These are phyloP conservation scores for Lucilia cuprina DNA, from an alignment of 1,140 invertebrate genomes.

Conservation along the genomic window DNA sequence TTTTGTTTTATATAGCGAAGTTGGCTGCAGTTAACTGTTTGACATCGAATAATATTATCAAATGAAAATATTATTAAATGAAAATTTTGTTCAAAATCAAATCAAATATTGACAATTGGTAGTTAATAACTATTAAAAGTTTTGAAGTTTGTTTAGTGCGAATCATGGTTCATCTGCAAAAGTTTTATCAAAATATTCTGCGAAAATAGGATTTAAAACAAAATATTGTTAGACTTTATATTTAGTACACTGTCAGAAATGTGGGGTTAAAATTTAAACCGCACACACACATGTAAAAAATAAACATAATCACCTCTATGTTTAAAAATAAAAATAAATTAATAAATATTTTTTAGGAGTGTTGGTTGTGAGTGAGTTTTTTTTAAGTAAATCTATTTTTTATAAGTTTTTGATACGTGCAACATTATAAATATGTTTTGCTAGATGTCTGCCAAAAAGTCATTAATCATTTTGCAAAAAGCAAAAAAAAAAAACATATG, in stretches of 20 bases:
- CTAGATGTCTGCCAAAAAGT: neutral
- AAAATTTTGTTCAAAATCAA: no score
- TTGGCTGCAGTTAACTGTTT: no score
- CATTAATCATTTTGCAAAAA: constrained; percentile 24
- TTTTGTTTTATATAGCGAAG: no score
- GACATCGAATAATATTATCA: no score
- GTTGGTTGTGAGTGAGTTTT: neutral
- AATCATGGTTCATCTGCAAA: no score
- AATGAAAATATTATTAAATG: no score
- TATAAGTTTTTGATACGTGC: neutral
- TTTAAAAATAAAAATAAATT: neutral
- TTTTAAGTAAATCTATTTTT: constrained; percentile 3
- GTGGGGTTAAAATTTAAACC: neutral
- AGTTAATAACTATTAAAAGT: no score
- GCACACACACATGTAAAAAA: neutral
- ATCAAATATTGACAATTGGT: no score
- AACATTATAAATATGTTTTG: neutral
- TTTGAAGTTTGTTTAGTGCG: no score
- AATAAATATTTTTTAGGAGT: constrained; percentile 1
- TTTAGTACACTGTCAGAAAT: neutral
- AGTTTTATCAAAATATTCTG: no score
- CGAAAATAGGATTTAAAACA: neutral
- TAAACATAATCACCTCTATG: neutral
- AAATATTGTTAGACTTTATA: neutral
- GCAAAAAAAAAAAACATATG: neutral